Evolutionary conservation across 2,797 vertebrate genomes (phyloP).

Genomic region (Acrossocheilus wenchowensis): DNA sequence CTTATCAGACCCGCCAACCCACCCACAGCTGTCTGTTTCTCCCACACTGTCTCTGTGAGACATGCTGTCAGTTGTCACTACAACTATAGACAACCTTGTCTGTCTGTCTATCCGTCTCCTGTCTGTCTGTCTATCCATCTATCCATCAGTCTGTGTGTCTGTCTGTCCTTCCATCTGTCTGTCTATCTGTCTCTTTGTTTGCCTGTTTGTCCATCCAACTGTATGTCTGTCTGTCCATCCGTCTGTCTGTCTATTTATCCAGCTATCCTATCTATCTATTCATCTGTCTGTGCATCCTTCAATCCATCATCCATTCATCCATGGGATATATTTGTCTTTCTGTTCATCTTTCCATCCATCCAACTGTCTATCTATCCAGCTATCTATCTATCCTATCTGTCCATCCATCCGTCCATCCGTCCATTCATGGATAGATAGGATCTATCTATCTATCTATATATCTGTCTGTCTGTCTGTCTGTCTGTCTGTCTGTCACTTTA

Average conservation of each 20-base stretch:
- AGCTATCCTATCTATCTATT: too few species aligned
- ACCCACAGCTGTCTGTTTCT: constrained; percentile 61
- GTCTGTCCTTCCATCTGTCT: neutral
- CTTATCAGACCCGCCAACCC: constrained; percentile 44
- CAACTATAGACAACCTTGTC: neutral
- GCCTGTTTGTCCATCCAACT: too few species aligned
- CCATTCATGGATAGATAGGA: too few species aligned
- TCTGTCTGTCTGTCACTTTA: neutral
- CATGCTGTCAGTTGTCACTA: constrained; percentile 1
- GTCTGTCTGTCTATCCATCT: neutral
- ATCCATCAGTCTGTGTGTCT: rapidly evolving
- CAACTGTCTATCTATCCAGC: neutral
- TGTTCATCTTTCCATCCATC: too few species aligned
- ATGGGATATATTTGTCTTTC: neutral
- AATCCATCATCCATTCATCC: too few species aligned
- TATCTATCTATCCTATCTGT: too few species aligned
- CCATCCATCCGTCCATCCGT: too few species aligned
- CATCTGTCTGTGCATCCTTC: too few species aligned
- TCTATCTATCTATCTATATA: neutral
- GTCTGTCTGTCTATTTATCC: neutral
- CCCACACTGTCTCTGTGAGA: constrained; percentile 52
- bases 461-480: neutral
- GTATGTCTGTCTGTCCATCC: neutral
- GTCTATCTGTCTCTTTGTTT: too few species aligned
- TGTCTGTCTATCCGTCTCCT: neutral